phyloP scores from a whole-genome alignment of 53 echinoderm and acorn worm species.

The Zoroaster sp. region DNA sequence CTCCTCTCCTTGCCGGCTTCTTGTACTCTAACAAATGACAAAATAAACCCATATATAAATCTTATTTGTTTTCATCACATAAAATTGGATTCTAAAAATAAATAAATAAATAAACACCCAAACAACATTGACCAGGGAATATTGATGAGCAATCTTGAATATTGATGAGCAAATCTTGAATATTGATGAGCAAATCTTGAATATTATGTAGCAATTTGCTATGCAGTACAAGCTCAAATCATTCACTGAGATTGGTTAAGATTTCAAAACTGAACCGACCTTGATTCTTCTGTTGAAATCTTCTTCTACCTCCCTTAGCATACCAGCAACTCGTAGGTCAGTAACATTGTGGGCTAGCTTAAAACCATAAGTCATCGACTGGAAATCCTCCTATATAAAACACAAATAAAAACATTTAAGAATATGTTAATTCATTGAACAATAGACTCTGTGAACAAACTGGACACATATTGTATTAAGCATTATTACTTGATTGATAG shows the following conservation, averaged over 20 bases:
- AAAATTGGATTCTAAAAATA: background rate
- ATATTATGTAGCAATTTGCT: too few species aligned
- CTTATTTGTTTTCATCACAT: too few species aligned
- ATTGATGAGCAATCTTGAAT: too few species aligned
- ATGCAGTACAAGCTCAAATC: too few species aligned
- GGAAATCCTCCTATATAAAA: conserved; percentile 86
- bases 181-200: too few species aligned
- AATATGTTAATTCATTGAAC: background rate
- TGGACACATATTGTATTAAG: too few species aligned
- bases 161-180: too few species aligned
- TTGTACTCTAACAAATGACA: conserved; percentile 70
- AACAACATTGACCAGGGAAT: too few species aligned
- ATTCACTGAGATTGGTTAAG: too few species aligned
- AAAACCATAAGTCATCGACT: conserved; percentile 96
- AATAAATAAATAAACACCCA: too few species aligned
- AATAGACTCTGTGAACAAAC: too few species aligned
- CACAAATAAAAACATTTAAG: background rate
- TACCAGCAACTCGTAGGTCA: conserved; percentile 87
- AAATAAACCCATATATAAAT: background rate
- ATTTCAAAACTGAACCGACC: conserved; percentile 69
- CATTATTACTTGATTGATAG: background rate
- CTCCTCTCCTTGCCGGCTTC: conserved; percentile 83
- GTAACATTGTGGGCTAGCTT: conserved; percentile 91
- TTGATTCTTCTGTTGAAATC: conserved; percentile 90
- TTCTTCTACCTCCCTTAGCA: conserved; percentile 95